Base-by-base conservation (phyloP, 2,113 vertebrate species). In the Tautogolabrus adspersus region DNA sequence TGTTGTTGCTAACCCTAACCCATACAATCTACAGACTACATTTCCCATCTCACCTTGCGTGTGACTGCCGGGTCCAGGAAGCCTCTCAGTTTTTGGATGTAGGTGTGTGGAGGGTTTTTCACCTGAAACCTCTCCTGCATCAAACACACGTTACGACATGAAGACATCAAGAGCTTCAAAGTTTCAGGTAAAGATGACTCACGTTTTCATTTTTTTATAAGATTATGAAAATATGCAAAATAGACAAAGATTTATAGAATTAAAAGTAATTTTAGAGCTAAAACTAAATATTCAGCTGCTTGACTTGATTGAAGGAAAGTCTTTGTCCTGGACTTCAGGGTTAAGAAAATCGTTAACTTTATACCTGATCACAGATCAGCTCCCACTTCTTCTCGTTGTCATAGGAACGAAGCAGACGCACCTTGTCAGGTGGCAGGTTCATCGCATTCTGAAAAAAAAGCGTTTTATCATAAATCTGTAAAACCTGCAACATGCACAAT, bases 371-470 rank as follows among this genome's bases (percentile, higher is more conserved):
- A 65, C 97, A 98, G 87, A 93, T 99, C 4, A 95, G 91, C 85
- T 95, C 94, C 94, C 94, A 95, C 74, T 95, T 99, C 92, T 98
- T 98, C 89, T 98, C 97, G 0, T 97, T 97, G 94, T 99, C 97
- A 0, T 99, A 99, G 82, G 98, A 97, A 46, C 97, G 94, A 64
- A 99, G 94, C 34, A 98, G 94, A 73, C 97, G 95, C 23, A 97
- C 97, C 87, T 98, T 99, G 89, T 99, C 97, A 0, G 97, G 97
- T 40, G 97, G 97, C 22, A 98, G 94, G 83, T 98, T 99, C 97
- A 98, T 98, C 2, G 97, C 98, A 73, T 97, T 99, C 97, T 98
- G 91, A 56, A 88, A 91, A 88, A 91, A 71, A 65, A 12, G 42
- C 12, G 42, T 7, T 47, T 40, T 9, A 49, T 16, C 47, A 18